Evolutionary conservation across 2,113 vertebrate species (phyloP).

Genomic region (Protobothrops flavoviridis): DNA sequence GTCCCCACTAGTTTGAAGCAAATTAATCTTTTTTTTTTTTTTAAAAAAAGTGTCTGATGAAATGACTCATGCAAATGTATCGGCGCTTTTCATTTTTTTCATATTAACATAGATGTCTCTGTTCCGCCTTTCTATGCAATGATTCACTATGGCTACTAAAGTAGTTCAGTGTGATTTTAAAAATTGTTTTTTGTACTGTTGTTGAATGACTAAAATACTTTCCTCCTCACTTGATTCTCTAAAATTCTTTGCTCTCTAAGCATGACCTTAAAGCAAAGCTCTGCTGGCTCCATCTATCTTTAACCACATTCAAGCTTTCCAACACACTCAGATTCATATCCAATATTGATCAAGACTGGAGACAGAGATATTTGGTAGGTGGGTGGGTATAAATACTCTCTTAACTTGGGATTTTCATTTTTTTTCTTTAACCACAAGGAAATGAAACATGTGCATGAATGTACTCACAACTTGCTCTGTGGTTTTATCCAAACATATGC

Average conservation of each 20-base stretch:
- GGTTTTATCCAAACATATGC: neutral
- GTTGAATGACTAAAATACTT: neutral
- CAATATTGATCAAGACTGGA: neutral
- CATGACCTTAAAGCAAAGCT: neutral
- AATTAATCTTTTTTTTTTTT: neutral
- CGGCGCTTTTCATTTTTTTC: neutral
- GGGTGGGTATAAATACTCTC: neutral
- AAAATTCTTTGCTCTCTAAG: neutral
- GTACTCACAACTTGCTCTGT: neutral
- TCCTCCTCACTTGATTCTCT: neutral
- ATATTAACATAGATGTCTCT: neutral
- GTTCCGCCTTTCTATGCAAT: neutral
- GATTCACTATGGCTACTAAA: neutral
- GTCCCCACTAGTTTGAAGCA: neutral
- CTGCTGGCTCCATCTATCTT: neutral
- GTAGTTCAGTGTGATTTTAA: neutral
- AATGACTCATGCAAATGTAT: neutral
- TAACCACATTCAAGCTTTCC: neutral
- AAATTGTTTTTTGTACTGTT: neutral
- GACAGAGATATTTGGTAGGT: neutral
- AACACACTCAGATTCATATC: neutral
- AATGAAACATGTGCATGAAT: neutral
- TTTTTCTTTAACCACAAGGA: neutral
- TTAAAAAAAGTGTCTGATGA: neutral
- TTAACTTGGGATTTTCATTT: neutral